These are phyloP conservation scores for Drosophila atripex DNA, from an alignment of 2,888 invertebrate genomes.

Conservation along the genomic window DNA sequence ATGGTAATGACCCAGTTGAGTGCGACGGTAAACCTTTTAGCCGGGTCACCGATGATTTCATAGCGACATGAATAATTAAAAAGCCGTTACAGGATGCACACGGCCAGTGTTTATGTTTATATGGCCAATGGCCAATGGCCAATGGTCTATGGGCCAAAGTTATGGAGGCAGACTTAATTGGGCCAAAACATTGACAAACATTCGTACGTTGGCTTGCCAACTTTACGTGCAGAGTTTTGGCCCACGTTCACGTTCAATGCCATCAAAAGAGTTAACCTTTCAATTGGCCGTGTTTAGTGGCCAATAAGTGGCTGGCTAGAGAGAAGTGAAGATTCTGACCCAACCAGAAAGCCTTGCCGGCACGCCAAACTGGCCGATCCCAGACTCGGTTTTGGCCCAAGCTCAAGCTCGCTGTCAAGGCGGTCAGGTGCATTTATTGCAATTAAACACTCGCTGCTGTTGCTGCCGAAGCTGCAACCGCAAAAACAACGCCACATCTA, in stretches of 20 bases:
- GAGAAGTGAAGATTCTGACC: constrained; percentile 27
- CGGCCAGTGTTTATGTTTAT: constrained; percentile 15
- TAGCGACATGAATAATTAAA: constrained; percentile 70
- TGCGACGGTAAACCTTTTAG: constrained; percentile 42
- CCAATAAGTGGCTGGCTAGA: constrained; percentile 55
- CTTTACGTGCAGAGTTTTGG: constrained; percentile 25
- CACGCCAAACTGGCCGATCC: constrained; percentile 17
- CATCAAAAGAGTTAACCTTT: constrained; percentile 59
- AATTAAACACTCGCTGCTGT: constrained; percentile 77
- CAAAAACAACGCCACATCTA: constrained; percentile 56
- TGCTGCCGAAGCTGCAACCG: constrained; percentile 38
- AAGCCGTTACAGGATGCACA: constrained; percentile 50
- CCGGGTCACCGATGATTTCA: constrained; percentile 54
- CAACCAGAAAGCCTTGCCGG: constrained; percentile 48
- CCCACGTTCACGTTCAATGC: constrained; percentile 49
- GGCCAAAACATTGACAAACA: constrained; percentile 33
- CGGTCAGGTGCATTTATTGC: constrained; percentile 78
- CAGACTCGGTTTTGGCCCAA: constrained; percentile 19
- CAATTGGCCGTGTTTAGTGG: constrained; percentile 35
- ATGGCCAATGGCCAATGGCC: background rate
- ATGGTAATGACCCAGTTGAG: constrained; percentile 71
- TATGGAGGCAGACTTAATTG: constrained; percentile 36
- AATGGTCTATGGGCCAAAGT: constrained; percentile 1
- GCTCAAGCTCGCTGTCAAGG: constrained; percentile 65
- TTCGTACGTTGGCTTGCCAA: constrained; percentile 2